Evolutionary conservation across 2,797 vertebrate genomes (phyloP), one percentile per base, ranked within the genome.

Genomic region (Todus mexicanus): DNA sequence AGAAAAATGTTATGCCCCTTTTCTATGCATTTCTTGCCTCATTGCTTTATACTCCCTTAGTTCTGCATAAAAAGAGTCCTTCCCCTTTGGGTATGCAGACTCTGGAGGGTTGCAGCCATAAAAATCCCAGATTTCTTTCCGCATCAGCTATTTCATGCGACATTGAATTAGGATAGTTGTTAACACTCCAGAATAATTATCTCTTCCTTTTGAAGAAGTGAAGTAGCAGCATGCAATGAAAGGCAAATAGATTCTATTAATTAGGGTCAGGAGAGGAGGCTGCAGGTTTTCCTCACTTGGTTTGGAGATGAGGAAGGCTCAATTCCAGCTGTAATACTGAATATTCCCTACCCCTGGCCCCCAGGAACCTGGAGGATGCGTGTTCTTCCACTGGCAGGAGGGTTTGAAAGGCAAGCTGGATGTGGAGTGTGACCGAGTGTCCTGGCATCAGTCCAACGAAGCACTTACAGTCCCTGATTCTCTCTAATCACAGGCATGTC

Each of bases 201-300:
- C 85, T 94, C 69, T 79, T 96, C 88, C 84, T 94, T 96, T 96
- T 95, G 83, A 95, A 97, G 94, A 77, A 95, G 87, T 70, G 94
- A 81, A 95, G 89, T 72, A 96, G 96, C 61, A 75, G 71, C 91
- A 94, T n/a, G 90, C 89, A 95, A 94, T 89, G 84, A 95, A 95
- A 95, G 89, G 71, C 85, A 87, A 96, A 97, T 25, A 57, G 90
- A 92, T 96, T 96, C 94, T 93, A 93, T 97, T 97, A 97, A 96
- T 96, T 93, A 95, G 84, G 74, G 78, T 80, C 82, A 92, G 94
- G 92, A 92, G 71, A 94, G 92, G 79, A 84, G 27, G 70, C 50
- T 57, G 78, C 81, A 80, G 88, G 22, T 78, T 93, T 70, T 92
- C 85, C 72, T 76, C 60, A 80, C 69, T 82, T 69, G 72, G 53